phyloP scores from a whole-genome alignment of 2,797 vertebrate genomes.

The Pogoniulus pusillus region DNA sequence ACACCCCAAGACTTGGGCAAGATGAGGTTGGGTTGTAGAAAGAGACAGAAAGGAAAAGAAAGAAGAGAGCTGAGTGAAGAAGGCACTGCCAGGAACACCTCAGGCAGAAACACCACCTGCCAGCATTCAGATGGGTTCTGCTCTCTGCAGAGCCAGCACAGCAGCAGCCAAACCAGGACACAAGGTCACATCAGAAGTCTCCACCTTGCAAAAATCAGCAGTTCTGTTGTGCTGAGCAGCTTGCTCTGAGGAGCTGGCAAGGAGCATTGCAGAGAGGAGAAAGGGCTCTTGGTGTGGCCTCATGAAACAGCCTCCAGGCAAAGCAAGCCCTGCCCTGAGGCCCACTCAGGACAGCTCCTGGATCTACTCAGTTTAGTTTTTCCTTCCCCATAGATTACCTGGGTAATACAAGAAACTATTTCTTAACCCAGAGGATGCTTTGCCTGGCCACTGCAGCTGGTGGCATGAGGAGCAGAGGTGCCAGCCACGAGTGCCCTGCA shows the following conservation, averaged over 20 bases:
- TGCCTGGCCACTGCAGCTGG: not conserved
- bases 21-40: too few relatives aligned
- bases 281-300: constrained; percentile 17
- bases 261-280: not conserved
- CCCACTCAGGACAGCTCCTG: not conserved
- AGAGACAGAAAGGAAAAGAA: not conserved
- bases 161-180: not conserved
- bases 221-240: not conserved
- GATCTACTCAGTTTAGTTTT: not conserved
- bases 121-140: not conserved
- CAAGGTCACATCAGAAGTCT: not conserved
- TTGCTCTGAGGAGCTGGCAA: not conserved
- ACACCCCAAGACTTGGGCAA: not conserved
- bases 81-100: not conserved
- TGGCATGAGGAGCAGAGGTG: not conserved
- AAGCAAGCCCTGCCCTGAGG: too few relatives aligned
- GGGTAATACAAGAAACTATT: not conserved
- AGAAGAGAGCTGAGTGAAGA: not conserved
- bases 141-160: not conserved
- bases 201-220: not conserved
- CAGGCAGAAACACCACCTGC: not conserved
- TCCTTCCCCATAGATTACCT: not conserved
- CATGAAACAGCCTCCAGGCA: not conserved
- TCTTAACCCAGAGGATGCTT: not conserved
- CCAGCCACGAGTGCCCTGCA: not conserved